A percentile compares a stretch with the other conserved stretches of the same genome.
These are phyloP conservation scores for Chelon auratus DNA, from an alignment of 2,797 vertebrate species.

Conservation along the genomic window DNA sequence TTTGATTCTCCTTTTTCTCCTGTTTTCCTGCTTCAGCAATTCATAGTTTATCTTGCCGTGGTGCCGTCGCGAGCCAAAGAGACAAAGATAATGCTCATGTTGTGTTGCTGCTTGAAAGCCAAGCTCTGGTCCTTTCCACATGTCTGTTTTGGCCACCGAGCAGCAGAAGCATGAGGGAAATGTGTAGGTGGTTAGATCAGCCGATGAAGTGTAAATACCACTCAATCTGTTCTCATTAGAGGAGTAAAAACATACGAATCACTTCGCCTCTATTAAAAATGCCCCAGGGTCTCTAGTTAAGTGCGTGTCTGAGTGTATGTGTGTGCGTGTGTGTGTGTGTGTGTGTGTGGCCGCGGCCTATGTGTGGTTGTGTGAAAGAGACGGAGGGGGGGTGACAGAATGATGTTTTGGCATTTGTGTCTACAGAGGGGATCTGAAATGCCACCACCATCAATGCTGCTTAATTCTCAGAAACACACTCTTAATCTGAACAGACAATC, in stretches of 20 bases:
- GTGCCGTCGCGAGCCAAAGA: slow-evolving; percentile 58
- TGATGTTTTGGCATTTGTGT: slow-evolving; percentile 82
- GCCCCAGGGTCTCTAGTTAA: slow-evolving; percentile 73
- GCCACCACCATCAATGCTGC: slow-evolving; percentile 83
- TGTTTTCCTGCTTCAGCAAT: slow-evolving; percentile 43
- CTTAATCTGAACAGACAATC: slow-evolving; percentile 84
- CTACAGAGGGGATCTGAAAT: slow-evolving; percentile 80
- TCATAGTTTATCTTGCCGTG: slow-evolving; percentile 43
- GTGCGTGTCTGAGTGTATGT: slow-evolving; percentile 47
- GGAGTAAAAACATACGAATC: slow-evolving; percentile 81
- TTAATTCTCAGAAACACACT: slow-evolving; percentile 81
- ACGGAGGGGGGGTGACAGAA: slow-evolving; percentile 65
- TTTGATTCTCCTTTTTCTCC: slow-evolving; percentile 2
- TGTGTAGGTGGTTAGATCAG: slow-evolving; percentile 82
- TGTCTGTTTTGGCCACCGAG: slow-evolving; percentile 78
- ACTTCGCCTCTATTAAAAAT: slow-evolving; percentile 81
- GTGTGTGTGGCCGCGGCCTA: slow-evolving; percentile 25
- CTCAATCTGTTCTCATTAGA: slow-evolving; percentile 86
- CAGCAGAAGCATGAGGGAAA: slow-evolving; percentile 74
- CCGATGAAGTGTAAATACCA: slow-evolving; percentile 86
- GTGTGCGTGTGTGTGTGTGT: slow-evolving; percentile 12
- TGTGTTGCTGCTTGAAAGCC: slow-evolving; percentile 69
- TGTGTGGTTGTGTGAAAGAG: slow-evolving; percentile 54
- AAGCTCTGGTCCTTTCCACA: slow-evolving; percentile 73
- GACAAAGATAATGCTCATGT: slow-evolving; percentile 68